Evolutionary conservation across 2,797 vertebrate genomes (phyloP), one percentile per base, ranked within the genome.

Genomic region (Bufotes viridis): DNA sequence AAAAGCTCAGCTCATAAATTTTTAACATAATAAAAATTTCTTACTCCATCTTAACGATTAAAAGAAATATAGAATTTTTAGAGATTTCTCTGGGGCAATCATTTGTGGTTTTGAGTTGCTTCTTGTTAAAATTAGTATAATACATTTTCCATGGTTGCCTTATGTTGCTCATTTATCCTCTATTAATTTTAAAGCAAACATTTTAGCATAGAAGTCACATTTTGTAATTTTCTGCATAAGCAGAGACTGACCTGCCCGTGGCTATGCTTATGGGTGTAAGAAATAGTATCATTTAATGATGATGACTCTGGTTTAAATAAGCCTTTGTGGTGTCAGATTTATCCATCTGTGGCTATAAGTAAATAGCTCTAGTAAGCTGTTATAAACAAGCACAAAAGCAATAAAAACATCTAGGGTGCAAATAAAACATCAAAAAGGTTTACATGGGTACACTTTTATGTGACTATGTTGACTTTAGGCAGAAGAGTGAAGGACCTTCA

Each of bases 1-100:
- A 65, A 78, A 58, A 86, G 29, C 70, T 82, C 60, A 76, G 61
- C 75, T 89, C 74, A 89, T 87, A 89, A 57, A 89, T 72, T 61
- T 83, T 83, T 84, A 84, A 89, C 88, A 89, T 83, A 61, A 24
- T 78, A 60, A 85, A 86, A 86, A 86, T 86, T 61, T 89, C 29
- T 80, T 89, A 34, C 70, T 81, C 67, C 78, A 34, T 88, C 53
- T 78, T 26, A 83, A 69, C 11, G 61, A 82, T 89, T 82, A 89
- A 85, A 89, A 53, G 53, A 61, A 86, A 78, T 70, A 70, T 17
- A n/a, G 72, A 61, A 51, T 87, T 83, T 79, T 69, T 15, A 70
- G 24, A 69, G 42, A 87, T 67, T 85, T 74, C 57, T 74, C 53
- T 74, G 26, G 83, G 76, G 75, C 58, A 70, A 65, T 20, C 22